Conservation (phyloP, 2,888 invertebrate genomes). For the Pandemis heparana region DNA sequence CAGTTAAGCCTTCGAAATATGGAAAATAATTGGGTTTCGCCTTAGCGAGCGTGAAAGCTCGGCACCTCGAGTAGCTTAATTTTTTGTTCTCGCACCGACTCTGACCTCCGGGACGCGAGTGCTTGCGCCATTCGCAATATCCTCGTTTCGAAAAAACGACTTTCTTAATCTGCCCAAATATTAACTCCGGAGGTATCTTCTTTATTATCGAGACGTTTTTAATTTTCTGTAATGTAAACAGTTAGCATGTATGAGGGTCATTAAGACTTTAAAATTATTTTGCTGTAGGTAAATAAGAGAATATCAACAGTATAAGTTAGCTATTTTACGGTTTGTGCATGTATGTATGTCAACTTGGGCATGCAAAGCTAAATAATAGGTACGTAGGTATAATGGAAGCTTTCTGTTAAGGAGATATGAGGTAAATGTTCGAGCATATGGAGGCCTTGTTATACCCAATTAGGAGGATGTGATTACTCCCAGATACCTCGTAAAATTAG, state of each 20-base stretch:
- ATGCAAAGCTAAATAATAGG: conserved; percentile 15
- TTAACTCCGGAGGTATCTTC: conserved; percentile 56
- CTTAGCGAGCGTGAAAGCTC: conserved; percentile 62
- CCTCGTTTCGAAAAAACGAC: conserved; percentile 52
- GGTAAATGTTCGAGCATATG: conserved; percentile 16
- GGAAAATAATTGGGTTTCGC: conserved; percentile 62
- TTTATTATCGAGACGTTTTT: conserved; percentile 59
- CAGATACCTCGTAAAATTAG: conserved; percentile 80
- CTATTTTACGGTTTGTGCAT: conserved; percentile 29
- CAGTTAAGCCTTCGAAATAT: conserved; percentile 54
- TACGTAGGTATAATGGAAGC: conserved; percentile 32
- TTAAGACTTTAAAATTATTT: conserved; percentile 38
- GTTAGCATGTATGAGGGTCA: conserved; percentile 40
- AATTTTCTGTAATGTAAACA: conserved; percentile 51
- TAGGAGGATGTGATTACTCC: conserved; percentile 69
- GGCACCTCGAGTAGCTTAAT: conserved; percentile 64
- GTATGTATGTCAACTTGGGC: conserved; percentile 22
- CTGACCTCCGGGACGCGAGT: conserved; percentile 35
- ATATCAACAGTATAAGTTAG: conserved; percentile 39
- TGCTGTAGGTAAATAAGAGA: conserved; percentile 37
- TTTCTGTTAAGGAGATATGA: conserved; percentile 26
- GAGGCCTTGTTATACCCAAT: conserved; percentile 33
- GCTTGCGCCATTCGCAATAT: conserved; percentile 51
- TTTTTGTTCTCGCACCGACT: conserved; percentile 41
- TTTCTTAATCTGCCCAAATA: conserved; percentile 60